Base-by-base conservation (phyloP, 2,888 invertebrate genomes). In the Drosophila tripunctata region DNA sequence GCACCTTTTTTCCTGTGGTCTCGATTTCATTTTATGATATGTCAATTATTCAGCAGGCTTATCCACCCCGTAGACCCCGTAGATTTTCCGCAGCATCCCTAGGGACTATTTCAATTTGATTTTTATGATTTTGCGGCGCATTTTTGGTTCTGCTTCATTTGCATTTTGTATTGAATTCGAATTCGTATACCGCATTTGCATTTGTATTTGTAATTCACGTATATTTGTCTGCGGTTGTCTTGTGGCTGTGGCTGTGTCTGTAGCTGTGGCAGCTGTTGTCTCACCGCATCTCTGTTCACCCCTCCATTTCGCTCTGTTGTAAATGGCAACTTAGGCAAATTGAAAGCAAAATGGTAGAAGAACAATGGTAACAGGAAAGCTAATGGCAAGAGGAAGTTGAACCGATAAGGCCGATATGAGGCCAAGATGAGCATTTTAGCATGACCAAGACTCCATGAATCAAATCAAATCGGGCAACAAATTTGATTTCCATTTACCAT, bases 251-350 rank as follows among this genome's bases (percentile, higher is more conserved):
- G 35, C 87, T 27, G 27, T 27, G 27, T 7, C 27, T 76, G 67
- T 60, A 76, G 54, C 45, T 73, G 64, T 36, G 67, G 35, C 87
- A 81, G 84, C 80, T 71, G 87, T 67, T 61, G 76, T 52, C 40
- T 27, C 10, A 27, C 40, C 52, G 41, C 36, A 15, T 14, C 33
- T 15, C 35, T 14, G 31, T 17, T 8, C 21, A 17, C 22, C n/a
- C 17, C 36, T 6, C 10, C 22, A 12, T 7, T 27, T 22, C 6
- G 8, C 19, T 24, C 45, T 43, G 45, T 15, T 38, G 45, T 65
- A 54, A 79, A 63, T 75, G 82, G 85, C 78, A 87, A 81, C 87
- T 81, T 84, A 82, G 81, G 75, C 87, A 81, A 81, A 81, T 81
- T 81, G 81, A 81, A 76, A 75, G 78, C 72, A 66, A 45, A 8